Evolutionary conservation across 2,888 invertebrate genomes (phyloP).

Genomic region (Matsumyia berberina): DNA sequence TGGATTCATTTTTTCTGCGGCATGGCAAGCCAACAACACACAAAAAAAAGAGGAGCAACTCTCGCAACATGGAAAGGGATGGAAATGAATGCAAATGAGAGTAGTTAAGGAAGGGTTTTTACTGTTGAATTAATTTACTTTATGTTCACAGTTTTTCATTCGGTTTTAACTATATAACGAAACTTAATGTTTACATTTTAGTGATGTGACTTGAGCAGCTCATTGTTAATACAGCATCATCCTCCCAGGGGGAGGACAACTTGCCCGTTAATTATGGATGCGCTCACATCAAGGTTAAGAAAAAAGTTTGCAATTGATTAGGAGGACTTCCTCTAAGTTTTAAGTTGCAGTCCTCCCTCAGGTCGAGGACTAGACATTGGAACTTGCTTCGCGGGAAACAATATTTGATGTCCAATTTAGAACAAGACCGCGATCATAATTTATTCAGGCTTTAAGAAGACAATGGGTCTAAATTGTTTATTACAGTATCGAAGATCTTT

Average conservation of each 20-base stretch:
- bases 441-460: too few relatives aligned
- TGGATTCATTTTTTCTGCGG: slow-evolving; percentile 3
- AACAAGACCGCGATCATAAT: too few relatives aligned
- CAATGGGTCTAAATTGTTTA: too few relatives aligned
- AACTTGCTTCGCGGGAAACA: too few relatives aligned
- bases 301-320: slow-evolving; percentile 60
- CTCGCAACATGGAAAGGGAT: slow-evolving; percentile 69
- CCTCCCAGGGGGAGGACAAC: slow-evolving; percentile 51
- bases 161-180: slow-evolving; percentile 57
- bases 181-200: slow-evolving; percentile 69
- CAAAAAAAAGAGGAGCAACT: slow-evolving; percentile 3
- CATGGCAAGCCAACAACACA: neutral
- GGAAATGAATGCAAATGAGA: slow-evolving; percentile 75
- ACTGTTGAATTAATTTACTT: slow-evolving; percentile 75
- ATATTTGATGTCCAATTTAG: too few relatives aligned
- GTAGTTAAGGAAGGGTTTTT: slow-evolving; percentile 65
- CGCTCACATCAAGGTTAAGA: slow-evolving; percentile 48
- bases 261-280: slow-evolving; percentile 66
- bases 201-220: slow-evolving; percentile 63
- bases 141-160: slow-evolving; percentile 64
- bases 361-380: neutral
- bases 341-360: slow-evolving; percentile 30
- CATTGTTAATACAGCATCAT: slow-evolving; percentile 61
- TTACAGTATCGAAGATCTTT: too few relatives aligned
- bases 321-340: slow-evolving; percentile 54